Base-by-base conservation (phyloP, 2,888 invertebrate species). In the Hypselothyrea guttata region DNA sequence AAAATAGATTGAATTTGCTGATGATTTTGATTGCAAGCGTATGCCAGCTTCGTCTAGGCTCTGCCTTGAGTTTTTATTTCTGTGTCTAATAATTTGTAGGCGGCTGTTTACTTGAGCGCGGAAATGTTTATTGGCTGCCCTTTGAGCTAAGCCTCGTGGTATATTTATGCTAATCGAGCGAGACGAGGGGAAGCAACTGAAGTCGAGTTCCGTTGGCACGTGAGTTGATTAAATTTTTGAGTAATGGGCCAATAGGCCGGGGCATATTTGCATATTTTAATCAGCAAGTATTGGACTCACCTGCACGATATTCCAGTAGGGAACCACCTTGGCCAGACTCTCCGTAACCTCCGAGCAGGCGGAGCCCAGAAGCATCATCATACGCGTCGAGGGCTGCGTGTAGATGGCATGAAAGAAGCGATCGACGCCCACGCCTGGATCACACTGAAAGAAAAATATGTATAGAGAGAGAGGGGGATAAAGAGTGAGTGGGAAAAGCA, bases 261-360 rank as follows among this genome's bases (percentile, higher is more conserved):
- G 35, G 38, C 47, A 45, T 64, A 78, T 78, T 84, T 79, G 71
- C 78, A 79, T 70, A 70, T 79, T 79, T 81, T 79, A 79, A 84
- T 81, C 81, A 77, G 76, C 28, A 38, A 34, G 60, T 44, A 16
- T 44, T 9, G 7, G 15, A 71, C 83, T 86, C 89, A 96, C 96
- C 93, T 97, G 95, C 7, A 97, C 93, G 75, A 97, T 95, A 88
- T 97, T 97, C 97, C 97, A 97, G 87, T 97, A 96, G 4, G 96
- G 96, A 22, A 96, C 96, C 54, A 97, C 95, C 91, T 97, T 95
- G 28, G 97, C 97, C 64, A 97, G 92, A 86, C 95, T 95, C 90
- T 97, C 96, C 0, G 97, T 97, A 52, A 97, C 97, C 85, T 97
- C 96, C 0, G 97, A 96, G 88, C 96, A 97, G 2, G 96, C 95